Evolutionary conservation across 2,113 vertebrate species (phyloP).

Genomic region (Platichthys stellatus): DNA sequence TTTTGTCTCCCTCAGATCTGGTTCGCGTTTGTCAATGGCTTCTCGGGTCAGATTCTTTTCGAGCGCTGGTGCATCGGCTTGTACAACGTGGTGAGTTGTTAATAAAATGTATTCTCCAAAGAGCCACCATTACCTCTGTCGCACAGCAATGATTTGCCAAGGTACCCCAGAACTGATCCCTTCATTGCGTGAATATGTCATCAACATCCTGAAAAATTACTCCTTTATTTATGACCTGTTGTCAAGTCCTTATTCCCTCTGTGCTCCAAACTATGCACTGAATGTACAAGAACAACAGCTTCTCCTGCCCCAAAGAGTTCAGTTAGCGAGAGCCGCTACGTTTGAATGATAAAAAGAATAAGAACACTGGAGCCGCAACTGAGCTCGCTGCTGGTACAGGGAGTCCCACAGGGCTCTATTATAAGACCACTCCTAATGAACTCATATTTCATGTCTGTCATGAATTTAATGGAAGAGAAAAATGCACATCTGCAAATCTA

Average conservation of each 20-base stretch:
- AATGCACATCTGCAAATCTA: slow-evolving; percentile 40
- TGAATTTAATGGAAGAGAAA: slow-evolving; percentile 52
- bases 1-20: slow-evolving; percentile 88
- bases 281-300: slow-evolving; percentile 79
- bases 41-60: slow-evolving; percentile 99
- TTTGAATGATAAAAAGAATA: slow-evolving; percentile 72
- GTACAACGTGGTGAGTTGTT: slow-evolving; percentile 96
- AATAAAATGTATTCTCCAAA: slow-evolving; percentile 49
- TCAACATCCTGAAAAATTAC: slow-evolving; percentile 74
- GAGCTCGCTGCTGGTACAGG: slow-evolving; percentile 47
- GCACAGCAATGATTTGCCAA: slow-evolving; percentile 61
- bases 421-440: slow-evolving; percentile 73
- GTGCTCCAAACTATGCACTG: slow-evolving; percentile 77
- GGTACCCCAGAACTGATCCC: slow-evolving; percentile 55
- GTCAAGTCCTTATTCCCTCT: slow-evolving; percentile 75
- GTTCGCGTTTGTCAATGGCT: slow-evolving; percentile 99
- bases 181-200: slow-evolving; percentile 72
- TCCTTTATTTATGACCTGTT: slow-evolving; percentile 81
- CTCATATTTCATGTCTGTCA: slow-evolving; percentile 75
- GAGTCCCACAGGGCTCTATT: slow-evolving; percentile 69
- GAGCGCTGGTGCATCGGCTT: slow-evolving; percentile 99
- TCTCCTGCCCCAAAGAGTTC: slow-evolving; percentile 64
- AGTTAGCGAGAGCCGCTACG: slow-evolving; percentile 61
- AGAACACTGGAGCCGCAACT: slow-evolving; percentile 56
- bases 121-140: slow-evolving; percentile 46